A percentile compares a stretch with the other conserved stretches of the same genome.
These are phyloP conservation scores for Peromyscus polionotus DNA, from an alignment of 2,113 vertebrate genomes.

Conservation along the genomic window DNA sequence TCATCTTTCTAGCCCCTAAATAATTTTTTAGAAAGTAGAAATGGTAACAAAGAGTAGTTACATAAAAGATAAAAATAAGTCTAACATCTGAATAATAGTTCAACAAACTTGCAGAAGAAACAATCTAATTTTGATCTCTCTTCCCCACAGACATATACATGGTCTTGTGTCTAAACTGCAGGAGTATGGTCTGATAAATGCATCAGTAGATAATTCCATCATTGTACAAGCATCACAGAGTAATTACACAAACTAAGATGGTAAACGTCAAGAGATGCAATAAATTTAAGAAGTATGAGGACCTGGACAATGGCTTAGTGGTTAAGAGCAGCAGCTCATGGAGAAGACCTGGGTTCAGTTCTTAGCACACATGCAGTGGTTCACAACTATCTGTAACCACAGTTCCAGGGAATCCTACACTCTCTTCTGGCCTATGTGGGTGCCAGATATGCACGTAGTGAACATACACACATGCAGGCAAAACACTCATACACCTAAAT, in stretches of 20 bases:
- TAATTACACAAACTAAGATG: not conserved
- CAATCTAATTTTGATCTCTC: not conserved
- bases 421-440: not conserved
- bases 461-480: not conserved
- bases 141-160: not conserved
- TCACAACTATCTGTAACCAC: not conserved
- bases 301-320: not conserved
- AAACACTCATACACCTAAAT: not conserved
- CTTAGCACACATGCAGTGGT: not conserved
- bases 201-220: not conserved
- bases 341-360: not conserved
- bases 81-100: conserved; percentile 55
- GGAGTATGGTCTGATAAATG: not conserved
- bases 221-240: not conserved
- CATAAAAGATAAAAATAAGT: not conserved
- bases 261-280: not conserved
- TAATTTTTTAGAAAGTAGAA: conserved; percentile 16
- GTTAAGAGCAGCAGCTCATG: not conserved
- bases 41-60: conserved; percentile 21
- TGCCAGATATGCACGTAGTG: not conserved
- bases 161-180: not conserved
- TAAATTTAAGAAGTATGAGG: not conserved
- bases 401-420: not conserved
- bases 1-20: not conserved
- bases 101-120: not conserved